A percentile compares a stretch with the other conserved stretches of the same genome.
Conservation (phyloP, 2,888 invertebrate species). For the Polylopha cassiicola region DNA sequence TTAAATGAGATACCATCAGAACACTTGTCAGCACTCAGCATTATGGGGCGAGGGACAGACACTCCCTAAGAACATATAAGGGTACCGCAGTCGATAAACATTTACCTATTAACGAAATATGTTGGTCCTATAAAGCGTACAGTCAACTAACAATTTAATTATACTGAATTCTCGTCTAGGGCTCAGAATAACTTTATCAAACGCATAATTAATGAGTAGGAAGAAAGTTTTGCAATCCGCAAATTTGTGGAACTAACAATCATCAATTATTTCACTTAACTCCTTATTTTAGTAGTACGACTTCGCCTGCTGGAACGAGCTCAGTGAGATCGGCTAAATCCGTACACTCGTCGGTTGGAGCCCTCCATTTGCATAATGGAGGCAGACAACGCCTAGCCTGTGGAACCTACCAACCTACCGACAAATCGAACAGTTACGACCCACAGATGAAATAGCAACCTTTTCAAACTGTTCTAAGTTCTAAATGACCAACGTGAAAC, state of each 20-base stretch:
- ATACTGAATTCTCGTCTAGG: too few species aligned
- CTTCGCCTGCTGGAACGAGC: slow-evolving; percentile 35
- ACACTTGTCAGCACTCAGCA: slow-evolving; percentile 52
- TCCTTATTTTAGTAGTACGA: slow-evolving; percentile 36
- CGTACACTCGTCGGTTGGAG: slow-evolving; percentile 41
- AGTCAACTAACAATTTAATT: too few species aligned
- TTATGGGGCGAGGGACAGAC: slow-evolving; percentile 29
- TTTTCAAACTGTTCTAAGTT: slow-evolving; percentile 46
- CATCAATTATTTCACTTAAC: slow-evolving; percentile 35
- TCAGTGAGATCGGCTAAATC: slow-evolving; percentile 61
- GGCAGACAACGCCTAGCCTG: slow-evolving; percentile 46
- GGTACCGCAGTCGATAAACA: slow-evolving; percentile 18
- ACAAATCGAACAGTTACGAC: slow-evolving; percentile 42
- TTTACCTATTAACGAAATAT: too few species aligned
- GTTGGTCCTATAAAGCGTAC: too few species aligned
- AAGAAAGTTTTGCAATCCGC: slow-evolving; percentile 16
- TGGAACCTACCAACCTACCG: slow-evolving; percentile 42
- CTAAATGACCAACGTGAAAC: slow-evolving; percentile 34
- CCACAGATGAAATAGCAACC: slow-evolving; percentile 33
- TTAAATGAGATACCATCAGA: slow-evolving; percentile 62
- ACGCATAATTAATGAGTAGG: too few species aligned
- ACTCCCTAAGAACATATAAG: slow-evolving; percentile 18
- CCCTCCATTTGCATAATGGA: slow-evolving; percentile 69
- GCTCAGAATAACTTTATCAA: too few species aligned
- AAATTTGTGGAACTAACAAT: slow-evolving; percentile 32